Evolutionary conservation across 2,888 invertebrate species (phyloP).

Genomic region (Callosobruchus maculatus): DNA sequence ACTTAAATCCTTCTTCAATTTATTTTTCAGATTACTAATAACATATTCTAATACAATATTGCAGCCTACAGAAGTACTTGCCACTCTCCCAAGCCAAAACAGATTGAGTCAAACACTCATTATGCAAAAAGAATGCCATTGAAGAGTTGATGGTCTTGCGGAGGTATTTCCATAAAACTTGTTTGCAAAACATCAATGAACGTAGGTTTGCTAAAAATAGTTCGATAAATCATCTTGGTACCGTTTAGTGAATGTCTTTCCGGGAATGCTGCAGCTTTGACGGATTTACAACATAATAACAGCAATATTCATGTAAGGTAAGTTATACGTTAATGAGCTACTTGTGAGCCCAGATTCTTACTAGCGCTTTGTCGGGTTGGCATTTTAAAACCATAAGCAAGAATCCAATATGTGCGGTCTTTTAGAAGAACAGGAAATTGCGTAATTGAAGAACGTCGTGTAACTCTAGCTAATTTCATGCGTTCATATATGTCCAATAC

Average conservation of each 20-base stretch:
- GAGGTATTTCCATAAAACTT: neutral
- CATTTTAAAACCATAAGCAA: neutral
- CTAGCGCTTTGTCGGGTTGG: neutral
- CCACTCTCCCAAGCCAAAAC: too few relatives aligned
- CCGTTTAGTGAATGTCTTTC: neutral
- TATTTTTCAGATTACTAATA: too few relatives aligned
- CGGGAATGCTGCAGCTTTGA: neutral
- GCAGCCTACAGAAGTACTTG: too few relatives aligned
- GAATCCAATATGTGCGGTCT: neutral
- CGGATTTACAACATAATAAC: neutral
- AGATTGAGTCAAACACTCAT: neutral
- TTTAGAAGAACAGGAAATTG: neutral
- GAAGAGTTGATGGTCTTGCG: neutral
- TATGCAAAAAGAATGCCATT: neutral
- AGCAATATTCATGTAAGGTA: neutral
- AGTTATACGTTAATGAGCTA: neutral
- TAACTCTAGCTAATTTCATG: neutral
- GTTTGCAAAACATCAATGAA: neutral
- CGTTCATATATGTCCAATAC: neutral
- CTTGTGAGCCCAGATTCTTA: neutral
- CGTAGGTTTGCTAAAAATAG: neutral
- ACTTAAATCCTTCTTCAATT: too few relatives aligned
- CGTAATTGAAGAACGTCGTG: neutral
- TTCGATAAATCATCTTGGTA: neutral
- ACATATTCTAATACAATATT: too few relatives aligned